Evolutionary conservation across 2,113 vertebrate species (phyloP).

Genomic region (Ageneiosus marmoratus): DNA sequence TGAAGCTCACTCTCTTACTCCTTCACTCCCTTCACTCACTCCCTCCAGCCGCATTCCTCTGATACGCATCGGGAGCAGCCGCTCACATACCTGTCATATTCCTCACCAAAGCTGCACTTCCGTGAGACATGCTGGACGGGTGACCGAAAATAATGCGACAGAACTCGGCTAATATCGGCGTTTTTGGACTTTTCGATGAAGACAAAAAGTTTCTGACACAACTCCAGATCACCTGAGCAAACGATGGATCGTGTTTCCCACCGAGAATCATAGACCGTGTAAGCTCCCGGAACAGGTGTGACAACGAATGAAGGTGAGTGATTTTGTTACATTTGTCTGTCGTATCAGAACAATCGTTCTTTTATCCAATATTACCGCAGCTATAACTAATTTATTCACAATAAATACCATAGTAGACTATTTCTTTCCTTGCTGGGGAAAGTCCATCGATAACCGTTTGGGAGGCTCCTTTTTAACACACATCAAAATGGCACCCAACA

Average conservation of each 20-base stretch:
- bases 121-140: not conserved
- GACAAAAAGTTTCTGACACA: not conserved
- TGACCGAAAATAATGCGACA: slow-evolving; percentile 22
- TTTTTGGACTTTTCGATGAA: not conserved
- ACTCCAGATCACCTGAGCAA: slow-evolving; percentile 8
- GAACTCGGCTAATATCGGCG: not conserved
- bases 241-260: slow-evolving; percentile 49
- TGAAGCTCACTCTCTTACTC: slow-evolving; percentile 12
- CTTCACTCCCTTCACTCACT: slow-evolving; percentile 5
- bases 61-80: slow-evolving; percentile 2
- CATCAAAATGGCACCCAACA: slow-evolving; percentile 42
- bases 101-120: not conserved
- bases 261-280: slow-evolving; percentile 2
- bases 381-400: not conserved
- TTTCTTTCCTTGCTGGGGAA: slow-evolving; percentile 18
- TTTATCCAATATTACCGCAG: not conserved
- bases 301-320: slow-evolving; percentile 45
- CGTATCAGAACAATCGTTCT: not conserved
- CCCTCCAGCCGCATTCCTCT: slow-evolving; percentile 56
- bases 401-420: not conserved
- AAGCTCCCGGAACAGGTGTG: slow-evolving; percentile 44
- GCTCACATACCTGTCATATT: slow-evolving; percentile 31
- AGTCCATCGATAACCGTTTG: slow-evolving; percentile 6
- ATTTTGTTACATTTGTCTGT: slow-evolving; percentile 5
- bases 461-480: not conserved